These are phyloP conservation scores for Lycocorax pyrrhopterus DNA, from an alignment of 2,113 vertebrate genomes.

Conservation along the genomic window DNA sequence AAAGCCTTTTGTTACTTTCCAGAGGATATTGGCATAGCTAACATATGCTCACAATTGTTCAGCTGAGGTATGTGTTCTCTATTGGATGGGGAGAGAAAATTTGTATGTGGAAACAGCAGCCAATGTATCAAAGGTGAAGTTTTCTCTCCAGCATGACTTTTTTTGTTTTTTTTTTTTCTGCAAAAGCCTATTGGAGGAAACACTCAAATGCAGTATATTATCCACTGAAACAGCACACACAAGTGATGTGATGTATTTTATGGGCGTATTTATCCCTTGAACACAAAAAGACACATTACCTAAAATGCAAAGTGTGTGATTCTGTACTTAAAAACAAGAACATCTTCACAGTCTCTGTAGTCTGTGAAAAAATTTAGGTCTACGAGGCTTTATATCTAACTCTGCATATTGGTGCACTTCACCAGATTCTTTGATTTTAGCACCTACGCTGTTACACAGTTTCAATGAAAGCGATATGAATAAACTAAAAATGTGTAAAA, in stretches of 20 bases:
- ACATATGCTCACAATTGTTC: constrained; percentile 37
- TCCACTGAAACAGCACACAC: not conserved
- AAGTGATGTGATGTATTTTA: not conserved
- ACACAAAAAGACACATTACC: not conserved
- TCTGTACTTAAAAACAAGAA: not conserved
- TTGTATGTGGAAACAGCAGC: constrained; percentile 6
- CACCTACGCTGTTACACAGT: not conserved
- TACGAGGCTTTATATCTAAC: not conserved
- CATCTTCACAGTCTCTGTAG: not conserved
- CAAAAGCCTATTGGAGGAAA: not conserved
- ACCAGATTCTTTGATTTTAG: constrained; percentile 26
- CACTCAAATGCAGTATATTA: not conserved
- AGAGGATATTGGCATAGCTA: constrained; percentile 44
- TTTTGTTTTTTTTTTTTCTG: not conserved
- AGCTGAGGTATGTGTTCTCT: constrained; percentile 32
- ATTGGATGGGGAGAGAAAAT: constrained; percentile 30
- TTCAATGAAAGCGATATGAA: not conserved
- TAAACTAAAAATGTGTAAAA: constrained; percentile 23
- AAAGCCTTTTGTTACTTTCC: constrained; percentile 45
- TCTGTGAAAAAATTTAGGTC: not conserved
- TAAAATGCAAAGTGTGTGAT: not conserved
- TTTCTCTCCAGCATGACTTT: not conserved
- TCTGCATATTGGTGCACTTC: not conserved
- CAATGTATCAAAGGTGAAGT: not conserved
- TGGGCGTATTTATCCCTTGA: not conserved